Evolutionary conservation across 2,797 vertebrate genomes (phyloP).

Genomic region (Otolemur crassicaudatus): DNA sequence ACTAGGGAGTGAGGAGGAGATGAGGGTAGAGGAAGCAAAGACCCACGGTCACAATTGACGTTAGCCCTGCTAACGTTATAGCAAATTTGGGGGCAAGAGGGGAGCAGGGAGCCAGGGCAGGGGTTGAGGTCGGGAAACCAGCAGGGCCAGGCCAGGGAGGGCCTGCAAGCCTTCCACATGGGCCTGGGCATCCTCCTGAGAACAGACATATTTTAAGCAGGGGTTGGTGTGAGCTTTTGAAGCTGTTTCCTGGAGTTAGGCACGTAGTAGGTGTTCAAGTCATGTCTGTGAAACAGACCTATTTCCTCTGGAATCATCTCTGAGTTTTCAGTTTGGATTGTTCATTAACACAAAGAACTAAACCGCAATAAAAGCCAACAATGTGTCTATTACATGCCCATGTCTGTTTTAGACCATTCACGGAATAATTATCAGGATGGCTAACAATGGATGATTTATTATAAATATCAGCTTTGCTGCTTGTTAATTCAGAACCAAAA

Average conservation of each 20-base stretch:
- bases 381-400: conserved; percentile 65
- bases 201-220: rapidly evolving
- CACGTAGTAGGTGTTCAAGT: not conserved
- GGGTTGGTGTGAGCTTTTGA: rapidly evolving
- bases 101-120: not conserved
- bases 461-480: conserved; percentile 83
- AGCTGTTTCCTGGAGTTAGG: not conserved
- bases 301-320: not conserved
- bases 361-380: conserved; percentile 58
- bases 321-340: not conserved
- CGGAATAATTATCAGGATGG: conserved; percentile 80
- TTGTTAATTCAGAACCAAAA: conserved; percentile 85
- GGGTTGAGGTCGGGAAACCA: not conserved
- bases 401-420: conserved; percentile 81
- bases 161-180: too few species aligned
- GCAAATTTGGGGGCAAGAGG: not conserved
- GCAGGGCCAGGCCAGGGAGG: rapidly evolving
- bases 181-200: not conserved
- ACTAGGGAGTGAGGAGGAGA: too few species aligned
- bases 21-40: not conserved
- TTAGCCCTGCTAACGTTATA: rapidly evolving
- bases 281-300: not conserved
- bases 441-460: conserved; percentile 84
- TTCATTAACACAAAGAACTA: conserved; percentile 54
- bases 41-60: rapidly evolving